Evolutionary conservation across 53 echinoderm and acorn worm genomes (phyloP).

Genomic region (Zoroaster sp.): DNA sequence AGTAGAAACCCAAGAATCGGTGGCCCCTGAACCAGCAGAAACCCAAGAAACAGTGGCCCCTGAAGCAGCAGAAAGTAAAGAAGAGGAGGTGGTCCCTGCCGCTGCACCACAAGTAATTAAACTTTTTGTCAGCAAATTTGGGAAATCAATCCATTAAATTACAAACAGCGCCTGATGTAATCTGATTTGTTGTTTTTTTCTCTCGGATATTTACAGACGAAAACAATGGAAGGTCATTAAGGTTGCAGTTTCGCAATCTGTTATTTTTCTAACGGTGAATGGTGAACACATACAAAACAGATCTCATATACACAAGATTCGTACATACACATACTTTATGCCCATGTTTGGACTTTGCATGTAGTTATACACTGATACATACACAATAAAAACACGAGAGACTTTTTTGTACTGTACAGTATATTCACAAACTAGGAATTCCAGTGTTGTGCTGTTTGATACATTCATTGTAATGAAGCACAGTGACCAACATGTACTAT

Average conservation of each 20-base stretch:
- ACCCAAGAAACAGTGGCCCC: not conserved
- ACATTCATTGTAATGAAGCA: not conserved
- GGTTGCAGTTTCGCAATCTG: too few relatives aligned
- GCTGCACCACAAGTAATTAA: not conserved
- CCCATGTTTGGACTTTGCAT: too few relatives aligned
- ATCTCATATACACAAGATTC: too few relatives aligned
- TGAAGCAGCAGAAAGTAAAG: not conserved
- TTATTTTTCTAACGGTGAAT: too few relatives aligned
- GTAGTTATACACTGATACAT: too few relatives aligned
- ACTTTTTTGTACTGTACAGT: not conserved
- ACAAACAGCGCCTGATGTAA: not conserved
- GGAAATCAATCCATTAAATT: not conserved
- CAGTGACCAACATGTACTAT: not conserved
- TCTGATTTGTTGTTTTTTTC: not conserved
- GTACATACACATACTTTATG: too few relatives aligned
- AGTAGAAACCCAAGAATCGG: slow-evolving; percentile 18
- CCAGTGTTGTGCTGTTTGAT: too few relatives aligned
- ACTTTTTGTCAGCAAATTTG: not conserved
- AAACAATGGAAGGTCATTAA: not conserved
- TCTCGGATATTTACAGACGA: not conserved
- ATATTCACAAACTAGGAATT: too few relatives aligned
- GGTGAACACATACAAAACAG: too few relatives aligned
- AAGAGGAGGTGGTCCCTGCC: too few relatives aligned
- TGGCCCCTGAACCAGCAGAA: slow-evolving; percentile 9
- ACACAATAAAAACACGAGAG: too few relatives aligned